phyloP scores from a whole-genome alignment of 2,113 vertebrate species.

The Mugil cephalus region DNA sequence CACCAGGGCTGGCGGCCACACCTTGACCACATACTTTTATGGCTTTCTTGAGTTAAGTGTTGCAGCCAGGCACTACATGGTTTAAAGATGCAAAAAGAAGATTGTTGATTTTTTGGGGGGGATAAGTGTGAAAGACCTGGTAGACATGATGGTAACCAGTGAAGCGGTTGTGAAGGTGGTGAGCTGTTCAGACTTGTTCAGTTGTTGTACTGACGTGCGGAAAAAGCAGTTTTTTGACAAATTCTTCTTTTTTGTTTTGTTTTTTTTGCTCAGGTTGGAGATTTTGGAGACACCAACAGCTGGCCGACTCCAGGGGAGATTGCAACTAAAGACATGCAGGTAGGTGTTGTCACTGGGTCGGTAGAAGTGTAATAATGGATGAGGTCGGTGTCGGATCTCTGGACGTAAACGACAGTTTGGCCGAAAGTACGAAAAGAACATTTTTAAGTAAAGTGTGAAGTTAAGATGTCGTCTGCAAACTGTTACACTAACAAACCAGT shows the following conservation, averaged over 20 bases:
- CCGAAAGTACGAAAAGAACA: no score
- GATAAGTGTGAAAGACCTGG: no score
- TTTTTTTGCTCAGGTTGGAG: conserved; percentile 88
- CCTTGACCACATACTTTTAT: conserved; percentile 10
- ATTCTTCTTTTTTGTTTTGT: neutral
- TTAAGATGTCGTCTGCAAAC: no score
- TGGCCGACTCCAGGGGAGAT: conserved; percentile 99
- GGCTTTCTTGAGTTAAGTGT: neutral
- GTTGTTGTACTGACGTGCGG: no score
- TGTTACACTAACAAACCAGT: no score
- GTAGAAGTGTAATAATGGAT: neutral
- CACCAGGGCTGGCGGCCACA: neutral
- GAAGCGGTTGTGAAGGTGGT: no score
- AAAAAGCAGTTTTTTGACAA: neutral
- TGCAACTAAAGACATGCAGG: conserved; percentile 95
- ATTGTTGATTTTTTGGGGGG: neutral
- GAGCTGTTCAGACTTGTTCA: no score
- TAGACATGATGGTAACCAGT: no score
- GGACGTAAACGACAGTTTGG: no score
- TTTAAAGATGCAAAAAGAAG: neutral
- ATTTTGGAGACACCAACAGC: conserved; percentile 95
- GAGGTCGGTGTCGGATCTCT: neutral
- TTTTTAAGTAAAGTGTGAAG: no score
- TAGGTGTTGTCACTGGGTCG: conserved; percentile 67
- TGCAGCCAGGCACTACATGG: neutral